Percentiles rank a stretch among this genome's conserved stretches.
These are phyloP conservation scores for Polietes domitor DNA, from an alignment of 2,888 invertebrate genomes.

Conservation along the genomic window DNA sequence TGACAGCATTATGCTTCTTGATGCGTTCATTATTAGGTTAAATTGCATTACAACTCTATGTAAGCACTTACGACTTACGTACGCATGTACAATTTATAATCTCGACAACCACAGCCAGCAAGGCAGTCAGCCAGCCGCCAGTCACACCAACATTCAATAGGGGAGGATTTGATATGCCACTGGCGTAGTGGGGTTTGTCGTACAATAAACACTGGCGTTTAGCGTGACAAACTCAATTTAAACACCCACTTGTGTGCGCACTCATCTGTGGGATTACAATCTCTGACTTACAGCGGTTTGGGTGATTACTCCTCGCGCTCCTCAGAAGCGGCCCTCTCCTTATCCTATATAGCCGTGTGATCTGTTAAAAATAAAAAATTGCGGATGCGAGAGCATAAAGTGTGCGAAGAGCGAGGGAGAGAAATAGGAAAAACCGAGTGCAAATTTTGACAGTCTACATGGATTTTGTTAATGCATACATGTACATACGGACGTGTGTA, in stretches of 20 bases:
- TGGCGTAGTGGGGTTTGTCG: conserved; percentile 62
- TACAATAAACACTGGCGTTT: conserved; percentile 71
- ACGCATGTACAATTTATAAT: conserved; percentile 64
- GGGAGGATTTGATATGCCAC: conserved; percentile 51
- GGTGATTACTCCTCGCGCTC: conserved; percentile 49
- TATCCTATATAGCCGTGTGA: too few species aligned
- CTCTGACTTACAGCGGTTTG: conserved; percentile 53
- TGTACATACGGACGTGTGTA: too few species aligned
- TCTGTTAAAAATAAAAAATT: too few species aligned
- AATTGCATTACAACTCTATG: conserved; percentile 70
- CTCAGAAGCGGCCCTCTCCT: too few species aligned
- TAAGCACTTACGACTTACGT: conserved; percentile 51
- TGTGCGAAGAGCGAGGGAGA: too few species aligned
- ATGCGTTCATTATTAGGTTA: conserved; percentile 80
- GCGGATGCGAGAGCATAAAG: too few species aligned
- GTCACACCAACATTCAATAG: conserved; percentile 51
- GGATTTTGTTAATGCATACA: too few species aligned
- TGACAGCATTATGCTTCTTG: conserved; percentile 76
- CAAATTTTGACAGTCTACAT: too few species aligned
- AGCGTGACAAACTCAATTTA: conserved; percentile 73
- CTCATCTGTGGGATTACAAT: conserved; percentile 74
- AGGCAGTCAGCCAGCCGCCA: conserved; percentile 13
- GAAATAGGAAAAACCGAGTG: too few species aligned
- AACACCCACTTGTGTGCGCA: conserved; percentile 79
- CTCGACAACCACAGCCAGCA: conserved; percentile 45